A percentile compares a stretch with the other conserved stretches of the same genome.
These are phyloP conservation scores for Doryteuthis pealeii DNA, from an alignment of 1,140 invertebrate genomes.

Conservation along the genomic window DNA sequence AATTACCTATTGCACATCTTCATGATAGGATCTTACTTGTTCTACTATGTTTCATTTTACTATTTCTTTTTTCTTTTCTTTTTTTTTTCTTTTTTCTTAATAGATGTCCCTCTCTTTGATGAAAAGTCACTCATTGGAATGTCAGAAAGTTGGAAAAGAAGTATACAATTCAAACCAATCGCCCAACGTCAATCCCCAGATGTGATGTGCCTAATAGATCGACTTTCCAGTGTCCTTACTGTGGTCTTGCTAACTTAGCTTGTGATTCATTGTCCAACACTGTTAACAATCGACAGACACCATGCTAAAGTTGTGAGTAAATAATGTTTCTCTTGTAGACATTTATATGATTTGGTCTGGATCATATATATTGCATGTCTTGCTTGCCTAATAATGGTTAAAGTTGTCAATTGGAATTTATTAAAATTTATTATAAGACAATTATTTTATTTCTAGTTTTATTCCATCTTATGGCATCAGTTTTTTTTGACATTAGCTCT, in stretches of 20 bases:
- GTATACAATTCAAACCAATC: conserved; percentile 35
- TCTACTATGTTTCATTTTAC: too few species aligned
- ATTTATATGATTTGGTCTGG: too few species aligned
- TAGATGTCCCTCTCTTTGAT: conserved; percentile 32
- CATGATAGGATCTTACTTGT: too few species aligned
- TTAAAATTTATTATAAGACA: too few species aligned
- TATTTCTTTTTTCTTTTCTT: too few species aligned
- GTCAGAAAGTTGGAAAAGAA: conserved; percentile 21
- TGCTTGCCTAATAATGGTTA: too few species aligned
- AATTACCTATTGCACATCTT: too few species aligned
- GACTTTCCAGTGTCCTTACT: conserved; percentile 46
- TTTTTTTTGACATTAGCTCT: too few species aligned
- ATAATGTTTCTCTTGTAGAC: neutral
- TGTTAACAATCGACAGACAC: conserved; percentile 40
- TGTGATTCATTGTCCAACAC: conserved; percentile 33
- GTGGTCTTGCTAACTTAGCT: conserved; percentile 31
- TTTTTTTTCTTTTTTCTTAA: conserved; percentile 11
- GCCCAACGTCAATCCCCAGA: conserved; percentile 31
- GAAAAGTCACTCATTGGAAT: conserved; percentile 27
- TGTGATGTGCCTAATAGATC: conserved; percentile 37
- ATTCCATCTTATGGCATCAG: too few species aligned
- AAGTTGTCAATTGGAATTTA: too few species aligned
- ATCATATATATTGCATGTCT: too few species aligned
- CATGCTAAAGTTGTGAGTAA: conserved; percentile 41
- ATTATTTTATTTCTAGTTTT: too few species aligned